Base-by-base conservation (phyloP, 2,888 invertebrate genomes). In the Ashinkailepas kermadecensis region DNA sequence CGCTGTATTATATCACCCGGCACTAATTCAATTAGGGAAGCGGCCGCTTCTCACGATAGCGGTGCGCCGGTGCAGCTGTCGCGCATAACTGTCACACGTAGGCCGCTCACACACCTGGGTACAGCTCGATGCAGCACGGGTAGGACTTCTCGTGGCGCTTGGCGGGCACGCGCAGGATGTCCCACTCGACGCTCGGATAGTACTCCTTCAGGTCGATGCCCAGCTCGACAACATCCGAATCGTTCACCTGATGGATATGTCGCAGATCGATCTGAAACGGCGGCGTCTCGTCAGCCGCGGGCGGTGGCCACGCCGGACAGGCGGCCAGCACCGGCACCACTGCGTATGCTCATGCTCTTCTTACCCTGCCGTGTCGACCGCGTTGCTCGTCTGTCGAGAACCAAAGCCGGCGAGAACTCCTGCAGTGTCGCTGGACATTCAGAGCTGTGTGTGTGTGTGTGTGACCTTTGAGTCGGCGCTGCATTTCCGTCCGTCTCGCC, bases 51-150 rank as follows among this genome's bases (percentile, higher is more conserved):
- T 15, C 80, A 59, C 25, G 18, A 80, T 18, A n/a, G 1, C 4
- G 18, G 11, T 25, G 25, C 58, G 54, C 10, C 59, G 21, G 39
- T 0, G 13, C n/a, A 4, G 12, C 18, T 7, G 18, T 62, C 62
- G 15, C 7, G 62, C 13, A 15, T 7, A 65, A 8, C 15, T 12
- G n/a, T 11, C 65, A 8, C 3, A 65, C 9, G n/a, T 8, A 39
- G 39, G 65, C 8, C 23, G 7, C 3, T 18, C 57, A 81, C 81
- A 87, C 88, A 94, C 94, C 94, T 86, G 95, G 95, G 88, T 95
- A 98, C 0, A 97, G 97, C 86, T 97, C 96, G 81, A 93, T 92
- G 87, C 98, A 99, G 88, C 98, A 99, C 0, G 97, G 95, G 87
- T 98, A 96, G 88, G 93, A 95, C 85, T 95, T 93, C 87, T 95